Evolutionary conservation across 1,140 invertebrate genomes (phyloP).

Genomic region (Acromyrmex heyeri): DNA sequence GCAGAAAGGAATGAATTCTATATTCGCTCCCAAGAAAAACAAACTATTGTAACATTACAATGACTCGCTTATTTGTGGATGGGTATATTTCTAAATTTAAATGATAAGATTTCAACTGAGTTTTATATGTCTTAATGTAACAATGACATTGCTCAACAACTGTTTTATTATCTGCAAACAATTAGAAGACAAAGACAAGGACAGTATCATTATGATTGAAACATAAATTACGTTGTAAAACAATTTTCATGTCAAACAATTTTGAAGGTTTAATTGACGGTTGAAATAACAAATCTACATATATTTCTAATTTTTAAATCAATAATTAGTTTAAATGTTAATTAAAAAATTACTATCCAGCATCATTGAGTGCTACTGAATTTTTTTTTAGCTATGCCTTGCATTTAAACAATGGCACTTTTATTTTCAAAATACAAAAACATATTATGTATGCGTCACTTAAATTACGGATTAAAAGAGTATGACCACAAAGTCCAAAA

Average conservation of each 20-base stretch:
- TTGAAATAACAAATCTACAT: neutral
- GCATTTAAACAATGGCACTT: neutral
- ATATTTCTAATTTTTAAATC: neutral
- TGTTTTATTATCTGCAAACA: neutral
- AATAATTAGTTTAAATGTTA: neutral
- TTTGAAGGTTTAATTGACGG: neutral
- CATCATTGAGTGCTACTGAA: neutral
- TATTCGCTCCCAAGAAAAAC: no score
- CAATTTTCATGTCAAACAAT: no score
- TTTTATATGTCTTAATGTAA: neutral
- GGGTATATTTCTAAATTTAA: neutral
- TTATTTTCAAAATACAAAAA: neutral
- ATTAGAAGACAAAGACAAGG: neutral
- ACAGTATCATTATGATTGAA: neutral
- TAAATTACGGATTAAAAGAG: neutral
- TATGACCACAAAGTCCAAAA: neutral
- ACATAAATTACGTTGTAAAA: neutral
- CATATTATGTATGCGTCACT: neutral
- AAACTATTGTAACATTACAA: no score
- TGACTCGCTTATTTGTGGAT: no score
- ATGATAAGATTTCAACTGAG: neutral
- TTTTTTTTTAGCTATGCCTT: neutral
- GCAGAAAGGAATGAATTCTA: neutral
- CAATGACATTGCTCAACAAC: neutral
- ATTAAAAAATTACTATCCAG: neutral